Evolutionary conservation across 2,113 vertebrate genomes (phyloP).

Genomic region (Megalops atlanticus): DNA sequence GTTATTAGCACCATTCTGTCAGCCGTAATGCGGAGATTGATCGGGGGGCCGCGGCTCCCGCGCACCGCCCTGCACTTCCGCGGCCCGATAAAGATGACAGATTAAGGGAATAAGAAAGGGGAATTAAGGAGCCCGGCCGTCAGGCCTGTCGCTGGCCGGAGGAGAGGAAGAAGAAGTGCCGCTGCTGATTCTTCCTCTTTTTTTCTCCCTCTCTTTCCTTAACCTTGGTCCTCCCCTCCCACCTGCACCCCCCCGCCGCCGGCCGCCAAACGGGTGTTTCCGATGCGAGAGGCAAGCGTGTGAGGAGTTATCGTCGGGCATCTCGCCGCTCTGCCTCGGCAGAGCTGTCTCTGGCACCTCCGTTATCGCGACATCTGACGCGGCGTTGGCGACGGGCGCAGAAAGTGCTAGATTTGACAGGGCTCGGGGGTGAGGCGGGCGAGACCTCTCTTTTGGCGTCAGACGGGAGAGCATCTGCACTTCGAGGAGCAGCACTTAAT

Average conservation of each 20-base stretch:
- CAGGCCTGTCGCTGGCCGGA: constrained; percentile 79
- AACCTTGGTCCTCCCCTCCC: constrained; percentile 33
- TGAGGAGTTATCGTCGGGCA: not conserved
- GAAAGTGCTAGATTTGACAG: constrained; percentile 4
- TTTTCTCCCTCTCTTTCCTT: constrained; percentile 47
- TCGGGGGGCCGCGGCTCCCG: constrained; percentile 80
- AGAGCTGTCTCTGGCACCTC: not conserved
- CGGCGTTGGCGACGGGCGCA: not conserved
- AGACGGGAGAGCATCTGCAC: constrained; percentile 69
- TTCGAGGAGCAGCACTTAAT: constrained; percentile 78
- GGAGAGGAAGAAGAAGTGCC: constrained; percentile 50
- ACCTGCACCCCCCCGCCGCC: not conserved
- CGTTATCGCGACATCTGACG: not conserved
- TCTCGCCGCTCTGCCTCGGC: not conserved
- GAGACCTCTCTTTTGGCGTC: constrained; percentile 59
- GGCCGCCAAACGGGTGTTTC: too few species aligned
- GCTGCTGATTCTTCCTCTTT: constrained; percentile 31
- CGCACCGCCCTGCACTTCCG: constrained; percentile 79
- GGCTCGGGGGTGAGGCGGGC: constrained; percentile 36
- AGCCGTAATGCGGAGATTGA: constrained; percentile 99
- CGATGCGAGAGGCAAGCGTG: too few species aligned
- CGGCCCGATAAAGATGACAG: constrained; percentile 98
- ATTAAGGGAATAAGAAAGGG: constrained; percentile 96
- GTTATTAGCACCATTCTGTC: constrained; percentile 99
- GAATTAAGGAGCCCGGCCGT: constrained; percentile 95